Percentiles rank a stretch among this genome's conserved stretches.
These are phyloP conservation scores for Brachionus angularis DNA, from an alignment of 1,140 invertebrate species.

Conservation along the genomic window DNA sequence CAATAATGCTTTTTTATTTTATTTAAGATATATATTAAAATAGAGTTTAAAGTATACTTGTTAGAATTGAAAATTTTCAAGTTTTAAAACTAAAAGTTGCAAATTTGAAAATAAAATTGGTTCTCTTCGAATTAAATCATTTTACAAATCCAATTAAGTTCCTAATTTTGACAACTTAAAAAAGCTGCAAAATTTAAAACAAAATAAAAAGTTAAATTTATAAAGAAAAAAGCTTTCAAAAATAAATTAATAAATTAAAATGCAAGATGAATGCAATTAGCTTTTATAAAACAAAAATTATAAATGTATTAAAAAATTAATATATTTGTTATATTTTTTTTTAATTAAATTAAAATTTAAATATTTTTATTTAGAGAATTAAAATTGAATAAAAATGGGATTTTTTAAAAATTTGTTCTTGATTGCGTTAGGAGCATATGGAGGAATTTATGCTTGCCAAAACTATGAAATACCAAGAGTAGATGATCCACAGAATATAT, in stretches of 20 bases:
- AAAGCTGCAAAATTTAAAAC: too few species aligned
- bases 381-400: background rate
- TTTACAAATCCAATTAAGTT: background rate
- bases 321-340: background rate
- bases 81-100: constrained; percentile 1
- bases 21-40: too few species aligned
- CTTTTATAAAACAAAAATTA: too few species aligned
- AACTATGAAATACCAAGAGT: constrained; percentile 40
- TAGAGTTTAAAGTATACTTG: too few species aligned
- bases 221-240: too few species aligned
- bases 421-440: constrained; percentile 4
- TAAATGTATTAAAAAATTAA: background rate
- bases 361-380: too few species aligned
- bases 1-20: too few species aligned
- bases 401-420: background rate
- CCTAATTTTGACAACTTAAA: too few species aligned
- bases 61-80: background rate
- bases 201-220: too few species aligned
- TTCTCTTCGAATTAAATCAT: background rate
- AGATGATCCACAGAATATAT: constrained; percentile 25
- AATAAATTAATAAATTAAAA: too few species aligned
- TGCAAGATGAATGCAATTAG: too few species aligned
- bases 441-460: constrained; percentile 26
- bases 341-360: too few species aligned
- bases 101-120: constrained; percentile 23